A percentile compares a stretch with the other conserved stretches of the same genome.
Conservation (phyloP, 2,888 invertebrate species). For the Microctonus aethiopoides region DNA sequence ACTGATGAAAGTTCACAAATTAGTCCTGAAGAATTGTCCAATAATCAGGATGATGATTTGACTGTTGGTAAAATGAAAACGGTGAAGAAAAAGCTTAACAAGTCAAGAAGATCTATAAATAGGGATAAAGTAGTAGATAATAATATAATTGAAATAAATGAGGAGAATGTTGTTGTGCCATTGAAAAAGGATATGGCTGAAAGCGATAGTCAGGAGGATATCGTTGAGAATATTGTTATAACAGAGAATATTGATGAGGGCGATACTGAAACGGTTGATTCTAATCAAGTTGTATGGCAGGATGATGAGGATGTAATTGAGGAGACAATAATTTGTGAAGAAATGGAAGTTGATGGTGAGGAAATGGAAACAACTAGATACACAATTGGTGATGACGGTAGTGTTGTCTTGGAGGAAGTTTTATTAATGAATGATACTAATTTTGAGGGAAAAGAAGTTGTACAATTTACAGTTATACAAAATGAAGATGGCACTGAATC, state of each 20-base stretch:
- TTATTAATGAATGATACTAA: conserved; percentile 50
- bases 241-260: conserved; percentile 36
- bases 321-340: conserved; percentile 65
- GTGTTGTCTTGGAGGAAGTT: conserved; percentile 53
- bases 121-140: conserved; percentile 25
- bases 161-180: conserved; percentile 8
- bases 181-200: conserved; percentile 48
- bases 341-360: conserved; percentile 60
- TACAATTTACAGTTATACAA: conserved; percentile 58
- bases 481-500: conserved; percentile 54
- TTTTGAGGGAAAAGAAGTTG: conserved; percentile 48
- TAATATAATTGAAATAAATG: conserved; percentile 11
- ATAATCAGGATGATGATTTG: conserved; percentile 39
- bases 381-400: conserved; percentile 44
- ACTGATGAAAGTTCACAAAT: conserved; percentile 6
- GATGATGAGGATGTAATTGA: conserved; percentile 63
- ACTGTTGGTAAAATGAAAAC: conserved; percentile 34
- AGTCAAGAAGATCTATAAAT: conserved; percentile 30
- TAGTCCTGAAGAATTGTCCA: conserved; percentile 47
- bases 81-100: conserved; percentile 35
- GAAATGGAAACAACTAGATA: conserved; percentile 40
- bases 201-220: conserved; percentile 54
- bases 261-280: conserved; percentile 47
- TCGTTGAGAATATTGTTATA: conserved; percentile 40
- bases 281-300: conserved; percentile 49